A percentile compares a stretch with the other conserved stretches of the same genome.
These are phyloP conservation scores for Torymus tubicola DNA, from an alignment of 2,888 invertebrate genomes.

Conservation along the genomic window DNA sequence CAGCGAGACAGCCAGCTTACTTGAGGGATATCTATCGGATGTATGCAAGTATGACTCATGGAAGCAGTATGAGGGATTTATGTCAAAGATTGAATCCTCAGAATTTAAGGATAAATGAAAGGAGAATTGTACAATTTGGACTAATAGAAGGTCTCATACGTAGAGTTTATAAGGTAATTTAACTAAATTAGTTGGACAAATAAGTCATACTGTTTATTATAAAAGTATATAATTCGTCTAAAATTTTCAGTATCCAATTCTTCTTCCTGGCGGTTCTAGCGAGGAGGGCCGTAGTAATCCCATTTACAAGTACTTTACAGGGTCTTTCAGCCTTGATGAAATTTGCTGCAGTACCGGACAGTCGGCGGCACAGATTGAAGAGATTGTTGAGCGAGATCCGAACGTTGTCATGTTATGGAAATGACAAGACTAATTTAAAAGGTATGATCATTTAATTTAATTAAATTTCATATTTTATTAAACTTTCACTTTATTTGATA, in stretches of 20 bases:
- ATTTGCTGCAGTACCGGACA: conserved; percentile 91
- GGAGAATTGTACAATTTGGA: conserved; percentile 91
- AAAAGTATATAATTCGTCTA: conserved; percentile 15
- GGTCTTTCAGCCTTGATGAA: conserved; percentile 89
- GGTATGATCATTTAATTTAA: neutral
- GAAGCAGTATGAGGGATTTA: conserved; percentile 86
- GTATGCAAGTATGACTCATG: conserved; percentile 87
- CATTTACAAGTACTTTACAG: conserved; percentile 84
- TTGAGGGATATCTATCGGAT: conserved; percentile 85
- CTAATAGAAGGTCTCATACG: conserved; percentile 90
- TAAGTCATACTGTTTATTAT: conserved; percentile 19
- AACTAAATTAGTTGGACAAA: neutral
- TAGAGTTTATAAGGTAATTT: conserved; percentile 85
- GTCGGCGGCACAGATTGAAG: conserved; percentile 86
- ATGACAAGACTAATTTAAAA: conserved; percentile 70
- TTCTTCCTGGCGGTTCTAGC: conserved; percentile 66
- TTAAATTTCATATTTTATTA: too few species aligned
- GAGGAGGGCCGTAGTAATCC: conserved; percentile 73
- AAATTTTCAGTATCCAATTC: conserved; percentile 71
- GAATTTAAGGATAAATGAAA: conserved; percentile 86
- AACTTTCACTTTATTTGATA: too few species aligned
- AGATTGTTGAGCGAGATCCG: conserved; percentile 89
- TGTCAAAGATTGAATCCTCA: conserved; percentile 86
- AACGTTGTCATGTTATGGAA: conserved; percentile 90
- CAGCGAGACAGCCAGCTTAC: conserved; percentile 82